Conservation (phyloP, 2,888 invertebrate species). For the Glyphotaelius pellucidus region DNA sequence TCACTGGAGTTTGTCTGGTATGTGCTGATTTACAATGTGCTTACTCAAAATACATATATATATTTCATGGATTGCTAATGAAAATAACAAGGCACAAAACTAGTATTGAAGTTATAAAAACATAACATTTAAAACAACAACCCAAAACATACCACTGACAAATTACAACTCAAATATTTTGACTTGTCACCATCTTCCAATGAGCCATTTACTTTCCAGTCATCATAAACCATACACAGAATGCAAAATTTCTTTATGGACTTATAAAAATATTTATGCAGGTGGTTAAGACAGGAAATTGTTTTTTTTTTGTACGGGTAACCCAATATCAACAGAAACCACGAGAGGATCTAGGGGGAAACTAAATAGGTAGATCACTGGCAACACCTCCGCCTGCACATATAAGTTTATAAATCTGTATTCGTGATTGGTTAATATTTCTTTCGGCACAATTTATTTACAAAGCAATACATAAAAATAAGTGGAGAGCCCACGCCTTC, state of each 20-base stretch:
- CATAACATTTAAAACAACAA: no score
- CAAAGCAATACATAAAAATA: neutral
- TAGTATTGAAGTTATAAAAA: no score
- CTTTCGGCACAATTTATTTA: neutral
- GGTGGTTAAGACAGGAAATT: neutral
- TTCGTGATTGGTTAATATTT: neutral
- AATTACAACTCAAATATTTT: neutral
- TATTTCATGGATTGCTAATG: neutral
- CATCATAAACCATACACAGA: neutral
- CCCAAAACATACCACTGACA: no score
- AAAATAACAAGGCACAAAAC: neutral
- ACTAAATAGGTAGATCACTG: neutral
- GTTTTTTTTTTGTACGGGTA: neutral
- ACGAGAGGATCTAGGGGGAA: neutral
- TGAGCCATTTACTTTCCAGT: neutral
- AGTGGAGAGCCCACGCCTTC: neutral
- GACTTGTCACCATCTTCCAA: neutral
- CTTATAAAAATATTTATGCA: neutral
- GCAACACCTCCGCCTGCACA: neutral
- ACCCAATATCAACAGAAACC: neutral
- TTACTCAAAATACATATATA: neutral
- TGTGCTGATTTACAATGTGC: neutral
- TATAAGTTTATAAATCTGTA: neutral
- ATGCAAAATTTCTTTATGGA: neutral
- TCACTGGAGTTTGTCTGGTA: no score